phyloP scores from a whole-genome alignment of 2,888 invertebrate species.

The Agrotis segetum region DNA sequence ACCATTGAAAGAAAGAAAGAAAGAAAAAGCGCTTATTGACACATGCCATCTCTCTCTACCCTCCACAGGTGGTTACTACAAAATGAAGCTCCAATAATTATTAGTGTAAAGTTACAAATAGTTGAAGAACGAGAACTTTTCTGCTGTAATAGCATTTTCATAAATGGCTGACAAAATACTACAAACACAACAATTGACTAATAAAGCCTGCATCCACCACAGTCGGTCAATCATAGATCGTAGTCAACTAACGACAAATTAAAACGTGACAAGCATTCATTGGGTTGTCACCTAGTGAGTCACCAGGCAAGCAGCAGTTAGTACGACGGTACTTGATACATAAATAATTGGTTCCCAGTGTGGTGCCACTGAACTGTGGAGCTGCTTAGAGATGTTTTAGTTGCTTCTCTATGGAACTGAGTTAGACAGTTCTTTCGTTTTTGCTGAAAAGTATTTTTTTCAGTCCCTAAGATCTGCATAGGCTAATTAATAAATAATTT shows the following conservation, averaged over 20 bases:
- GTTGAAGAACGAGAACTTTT: background rate
- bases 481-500: background rate
- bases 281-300: constrained; percentile 63
- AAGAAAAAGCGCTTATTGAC: no score
- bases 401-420: background rate
- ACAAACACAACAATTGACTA: constrained; percentile 18
- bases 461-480: background rate
- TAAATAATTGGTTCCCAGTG: constrained; percentile 47
- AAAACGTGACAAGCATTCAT: constrained; percentile 69
- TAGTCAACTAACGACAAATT: constrained; percentile 63
- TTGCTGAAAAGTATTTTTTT: background rate
- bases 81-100: background rate
- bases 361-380: constrained; percentile 33
- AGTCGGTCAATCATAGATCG: constrained; percentile 55
- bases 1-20: no score
- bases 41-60: no score
- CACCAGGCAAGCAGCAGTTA: constrained; percentile 58
- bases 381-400: constrained; percentile 5
- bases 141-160: background rate
- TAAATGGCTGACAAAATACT: background rate
- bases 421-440: background rate
- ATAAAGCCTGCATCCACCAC: constrained; percentile 34
- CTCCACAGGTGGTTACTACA: no score
- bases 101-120: background rate
- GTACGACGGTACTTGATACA: constrained; percentile 43